Evolutionary conservation across 1,140 invertebrate genomes (phyloP).

Genomic region (Temnothorax longispinosus): DNA sequence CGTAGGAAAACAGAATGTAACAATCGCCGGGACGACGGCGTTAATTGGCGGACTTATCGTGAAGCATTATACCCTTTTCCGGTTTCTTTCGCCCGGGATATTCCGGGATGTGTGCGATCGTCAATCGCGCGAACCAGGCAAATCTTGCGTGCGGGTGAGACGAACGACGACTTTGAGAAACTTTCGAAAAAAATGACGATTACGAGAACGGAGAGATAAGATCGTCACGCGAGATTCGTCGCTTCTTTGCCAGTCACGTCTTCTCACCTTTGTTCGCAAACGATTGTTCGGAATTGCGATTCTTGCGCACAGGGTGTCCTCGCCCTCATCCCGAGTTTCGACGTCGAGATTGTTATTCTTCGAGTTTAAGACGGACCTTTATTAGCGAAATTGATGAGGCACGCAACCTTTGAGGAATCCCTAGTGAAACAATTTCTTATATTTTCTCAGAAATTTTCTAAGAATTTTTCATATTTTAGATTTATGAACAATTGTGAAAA

Average conservation of each 20-base stretch:
- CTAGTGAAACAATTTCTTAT: no score
- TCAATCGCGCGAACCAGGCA: neutral
- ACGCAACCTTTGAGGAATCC: neutral
- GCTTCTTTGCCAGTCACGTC: constrained; percentile 17
- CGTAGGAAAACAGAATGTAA: constrained; percentile 59
- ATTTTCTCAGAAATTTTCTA: no score
- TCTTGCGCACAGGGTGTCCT: neutral
- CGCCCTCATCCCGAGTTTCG: neutral
- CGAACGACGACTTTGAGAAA: constrained; percentile 17
- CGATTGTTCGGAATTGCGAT: constrained; percentile 41
- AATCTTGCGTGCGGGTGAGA: constrained; percentile 37
- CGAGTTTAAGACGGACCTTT: neutral
- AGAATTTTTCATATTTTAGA: no score
- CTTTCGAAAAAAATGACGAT: constrained; percentile 7
- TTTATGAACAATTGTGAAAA: no score
- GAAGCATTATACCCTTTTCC: constrained; percentile 39
- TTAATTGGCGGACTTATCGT: constrained; percentile 43
- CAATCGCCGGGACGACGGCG: constrained; percentile 26
- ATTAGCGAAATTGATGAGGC: neutral
- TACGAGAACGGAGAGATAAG: neutral
- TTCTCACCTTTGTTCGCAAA: constrained; percentile 29
- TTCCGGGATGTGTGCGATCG: neutral
- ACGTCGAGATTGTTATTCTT: neutral
- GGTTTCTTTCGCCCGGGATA: neutral
- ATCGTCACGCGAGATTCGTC: constrained; percentile 22